Percentiles rank a stretch among this genome's conserved stretches.
Conservation (phyloP, 2,113 vertebrate species). For the Camelus bactrianus region DNA sequence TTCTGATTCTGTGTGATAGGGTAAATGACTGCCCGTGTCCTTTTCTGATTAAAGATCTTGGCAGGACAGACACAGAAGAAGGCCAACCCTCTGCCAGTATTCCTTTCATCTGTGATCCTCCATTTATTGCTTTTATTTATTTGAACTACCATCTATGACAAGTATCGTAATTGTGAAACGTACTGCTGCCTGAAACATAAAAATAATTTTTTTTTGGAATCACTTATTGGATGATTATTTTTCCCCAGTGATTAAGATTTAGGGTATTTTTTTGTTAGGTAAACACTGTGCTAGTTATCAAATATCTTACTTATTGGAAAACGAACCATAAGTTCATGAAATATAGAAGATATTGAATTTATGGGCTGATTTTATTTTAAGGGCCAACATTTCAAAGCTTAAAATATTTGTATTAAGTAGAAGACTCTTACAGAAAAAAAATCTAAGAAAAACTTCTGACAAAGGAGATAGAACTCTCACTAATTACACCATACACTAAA, state of each 20-base stretch:
- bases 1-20: conserved; percentile 48
- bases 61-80: conserved; percentile 42
- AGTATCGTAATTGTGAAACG: neutral
- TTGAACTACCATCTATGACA: conserved; percentile 11
- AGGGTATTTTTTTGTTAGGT: neutral
- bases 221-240: neutral
- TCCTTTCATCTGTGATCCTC: conserved; percentile 59
- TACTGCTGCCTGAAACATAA: neutral
- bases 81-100: conserved; percentile 31
- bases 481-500: conserved; percentile 22
- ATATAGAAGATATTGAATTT: neutral
- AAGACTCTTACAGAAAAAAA: neutral
- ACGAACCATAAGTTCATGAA: neutral
- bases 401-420: neutral
- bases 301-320: neutral
- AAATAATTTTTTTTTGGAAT: neutral
- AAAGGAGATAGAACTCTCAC: neutral
- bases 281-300: neutral
- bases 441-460: neutral
- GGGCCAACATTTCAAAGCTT: neutral
- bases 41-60: conserved; percentile 69
- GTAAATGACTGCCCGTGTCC: conserved; percentile 62
- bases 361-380: conserved; percentile 16
- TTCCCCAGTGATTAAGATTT: neutral
- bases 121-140: conserved; percentile 68